Evolutionary conservation across 2,113 vertebrate genomes (phyloP).

Genomic region (Clarias gariepinus): DNA sequence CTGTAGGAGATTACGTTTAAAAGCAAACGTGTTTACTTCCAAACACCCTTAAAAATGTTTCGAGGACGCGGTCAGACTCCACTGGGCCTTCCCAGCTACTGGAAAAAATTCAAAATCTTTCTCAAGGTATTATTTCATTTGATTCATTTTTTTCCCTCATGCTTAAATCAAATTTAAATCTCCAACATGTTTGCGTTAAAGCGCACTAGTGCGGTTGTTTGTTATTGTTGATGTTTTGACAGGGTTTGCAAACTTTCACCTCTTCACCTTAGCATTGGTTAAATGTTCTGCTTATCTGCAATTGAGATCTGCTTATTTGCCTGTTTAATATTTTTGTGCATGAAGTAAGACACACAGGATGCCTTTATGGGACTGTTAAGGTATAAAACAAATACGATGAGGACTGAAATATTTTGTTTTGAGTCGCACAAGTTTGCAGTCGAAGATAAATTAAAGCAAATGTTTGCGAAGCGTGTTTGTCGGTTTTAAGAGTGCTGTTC

Average conservation of each 20-base stretch:
- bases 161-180: too few species aligned
- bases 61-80: constrained; percentile 32
- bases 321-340: too few species aligned
- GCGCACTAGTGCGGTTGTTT: not conserved
- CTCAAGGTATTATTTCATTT: constrained; percentile 66
- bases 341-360: too few species aligned
- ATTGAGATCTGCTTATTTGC: too few species aligned
- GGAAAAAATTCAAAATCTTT: constrained; percentile 70
- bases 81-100: constrained; percentile 58
- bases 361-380: too few species aligned
- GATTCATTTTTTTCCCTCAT: not conserved
- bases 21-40: not conserved
- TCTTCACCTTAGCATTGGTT: not conserved
- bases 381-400: too few species aligned
- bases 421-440: too few species aligned
- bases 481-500: too few species aligned
- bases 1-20: not conserved
- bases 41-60: constrained; percentile 56
- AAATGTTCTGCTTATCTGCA: too few species aligned
- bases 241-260: not conserved
- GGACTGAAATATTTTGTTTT: too few species aligned
- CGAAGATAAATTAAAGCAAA: too few species aligned
- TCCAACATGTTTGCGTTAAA: not conserved
- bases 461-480: too few species aligned
- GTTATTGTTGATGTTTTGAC: not conserved